Evolutionary conservation across 2,797 vertebrate species (phyloP), one percentile per base, ranked within the genome.

Genomic region (Crocodylus rhombifer): DNA sequence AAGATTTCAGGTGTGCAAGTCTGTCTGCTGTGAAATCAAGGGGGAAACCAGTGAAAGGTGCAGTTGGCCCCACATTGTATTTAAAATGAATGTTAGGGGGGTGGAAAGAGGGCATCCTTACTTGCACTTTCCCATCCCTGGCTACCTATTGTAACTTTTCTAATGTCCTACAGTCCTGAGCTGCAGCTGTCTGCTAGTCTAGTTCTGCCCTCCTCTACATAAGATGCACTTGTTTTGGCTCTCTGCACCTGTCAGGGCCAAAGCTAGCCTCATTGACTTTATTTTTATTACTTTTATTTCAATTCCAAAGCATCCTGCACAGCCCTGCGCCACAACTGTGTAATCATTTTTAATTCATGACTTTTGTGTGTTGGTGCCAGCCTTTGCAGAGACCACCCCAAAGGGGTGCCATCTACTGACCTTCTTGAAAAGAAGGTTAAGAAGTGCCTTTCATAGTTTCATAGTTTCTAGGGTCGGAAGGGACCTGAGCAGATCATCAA

Each of bases 81-180:
- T 2, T 30, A 18, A 12, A 33, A 56, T 7, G n/a, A 21, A 0
- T 73, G 23, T 79, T 56, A 74, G 14, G 42, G 42, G 58, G 42
- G 23, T 2, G 3, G 3, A 51, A 10, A 10, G 42, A 51, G 42
- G 42, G 42, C 42, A 51, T 51, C 9, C 42, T 51, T 51, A 51
- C 42, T 51, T 51, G 42, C 42, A 51, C 42, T 51, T 51, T 71
- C 36, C 33, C 33, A 67, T n/a, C 18, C 65, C 30, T 67, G 9
- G 65, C 17, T 5, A 3, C 30, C 11, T 13, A 7, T 33, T 71
- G 30, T 36, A 21, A 30, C 65, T 33, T 8, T 33, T 87, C 64
- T 62, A 88, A 77, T 71, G 11, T 84, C 26, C 18, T 6, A 84
- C 51, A 33, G 8, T 91, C 63, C 13, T 86, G 71, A 36, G 74